Evolutionary conservation across 2,797 vertebrate genomes (phyloP).

Genomic region (Pangasius mekongensis): DNA sequence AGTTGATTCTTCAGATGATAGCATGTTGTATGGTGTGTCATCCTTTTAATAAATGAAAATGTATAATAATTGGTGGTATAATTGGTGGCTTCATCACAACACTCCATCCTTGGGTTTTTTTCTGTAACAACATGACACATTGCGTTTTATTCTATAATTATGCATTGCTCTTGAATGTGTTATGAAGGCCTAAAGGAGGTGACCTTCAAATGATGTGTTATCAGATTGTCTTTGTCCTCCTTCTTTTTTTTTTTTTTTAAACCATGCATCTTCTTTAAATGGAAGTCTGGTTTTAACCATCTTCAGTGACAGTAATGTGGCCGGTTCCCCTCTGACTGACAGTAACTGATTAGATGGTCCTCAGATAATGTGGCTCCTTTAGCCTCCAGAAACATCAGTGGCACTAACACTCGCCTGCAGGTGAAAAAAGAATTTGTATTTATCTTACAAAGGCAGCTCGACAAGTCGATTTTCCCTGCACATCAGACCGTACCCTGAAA

Average conservation of each 20-base stretch:
- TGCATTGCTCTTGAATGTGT: neutral
- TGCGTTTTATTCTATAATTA: neutral
- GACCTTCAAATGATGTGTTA: neutral
- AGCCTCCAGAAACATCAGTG: slow-evolving; percentile 20
- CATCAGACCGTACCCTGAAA: slow-evolving; percentile 15
- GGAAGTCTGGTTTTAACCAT: neutral
- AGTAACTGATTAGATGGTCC: slow-evolving; percentile 37
- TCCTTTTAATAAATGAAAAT: neutral
- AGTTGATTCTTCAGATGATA: neutral
- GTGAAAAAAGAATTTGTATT: slow-evolving; percentile 35
- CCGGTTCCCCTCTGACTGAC: slow-evolving; percentile 22
- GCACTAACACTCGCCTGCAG: slow-evolving; percentile 39
- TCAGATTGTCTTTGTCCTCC: neutral
- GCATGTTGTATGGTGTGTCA: no score
- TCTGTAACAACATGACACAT: neutral
- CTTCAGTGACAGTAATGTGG: neutral
- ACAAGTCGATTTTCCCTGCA: slow-evolving; percentile 21
- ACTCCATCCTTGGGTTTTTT: neutral
- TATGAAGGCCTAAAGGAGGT: neutral
- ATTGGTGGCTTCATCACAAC: neutral
- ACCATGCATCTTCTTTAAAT: neutral
- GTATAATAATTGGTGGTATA: neutral
- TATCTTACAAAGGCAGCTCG: slow-evolving; percentile 55
- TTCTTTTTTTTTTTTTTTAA: neutral
- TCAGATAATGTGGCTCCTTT: slow-evolving; percentile 36